phyloP scores from a whole-genome alignment of 2,797 vertebrate genomes.

The Bradypus variegatus region DNA sequence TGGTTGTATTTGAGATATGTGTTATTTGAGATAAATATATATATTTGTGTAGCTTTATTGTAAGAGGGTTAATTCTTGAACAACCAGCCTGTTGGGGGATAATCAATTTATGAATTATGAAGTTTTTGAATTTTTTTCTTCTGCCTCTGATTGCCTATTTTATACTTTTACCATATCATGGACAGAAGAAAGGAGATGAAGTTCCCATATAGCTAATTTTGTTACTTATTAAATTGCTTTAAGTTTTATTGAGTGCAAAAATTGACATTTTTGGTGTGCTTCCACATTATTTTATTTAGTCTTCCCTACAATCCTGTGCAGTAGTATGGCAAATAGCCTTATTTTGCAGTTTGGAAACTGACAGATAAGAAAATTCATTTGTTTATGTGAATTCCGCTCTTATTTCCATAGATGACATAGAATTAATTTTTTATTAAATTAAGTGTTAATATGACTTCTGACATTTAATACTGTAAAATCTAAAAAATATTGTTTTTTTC shows the following conservation, averaged over 20 bases:
- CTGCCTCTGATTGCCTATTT: slow-evolving; percentile 29
- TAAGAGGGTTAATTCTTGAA: slow-evolving; percentile 34
- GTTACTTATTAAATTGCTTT: slow-evolving; percentile 34
- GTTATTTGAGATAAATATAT: no score
- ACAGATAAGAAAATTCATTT: background rate
- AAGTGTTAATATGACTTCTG: slow-evolving; percentile 34
- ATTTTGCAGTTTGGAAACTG: slow-evolving; percentile 44
- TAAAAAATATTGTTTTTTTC: background rate
- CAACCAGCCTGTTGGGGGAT: background rate
- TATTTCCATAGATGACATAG: slow-evolving; percentile 32
- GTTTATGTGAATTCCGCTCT: slow-evolving; percentile 31
- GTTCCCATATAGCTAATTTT: background rate
- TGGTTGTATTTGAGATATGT: slow-evolving; percentile 13
- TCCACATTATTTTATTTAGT: slow-evolving; percentile 34
- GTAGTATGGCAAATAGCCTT: background rate
- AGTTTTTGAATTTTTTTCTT: slow-evolving; percentile 34
- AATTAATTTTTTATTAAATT: slow-evolving; percentile 39
- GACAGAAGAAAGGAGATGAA: slow-evolving; percentile 23
- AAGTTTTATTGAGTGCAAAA: slow-evolving; percentile 24
- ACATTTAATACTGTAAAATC: slow-evolving; percentile 29
- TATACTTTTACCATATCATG: background rate
- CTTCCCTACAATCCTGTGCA: background rate
- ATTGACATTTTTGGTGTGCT: slow-evolving; percentile 5
- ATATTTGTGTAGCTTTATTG: slow-evolving; percentile 18
- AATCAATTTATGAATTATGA: slow-evolving; percentile 31